Evolutionary conservation across 2,888 invertebrate species (phyloP), one percentile per base, ranked within the genome.

Genomic region (Phengaris alcon): DNA sequence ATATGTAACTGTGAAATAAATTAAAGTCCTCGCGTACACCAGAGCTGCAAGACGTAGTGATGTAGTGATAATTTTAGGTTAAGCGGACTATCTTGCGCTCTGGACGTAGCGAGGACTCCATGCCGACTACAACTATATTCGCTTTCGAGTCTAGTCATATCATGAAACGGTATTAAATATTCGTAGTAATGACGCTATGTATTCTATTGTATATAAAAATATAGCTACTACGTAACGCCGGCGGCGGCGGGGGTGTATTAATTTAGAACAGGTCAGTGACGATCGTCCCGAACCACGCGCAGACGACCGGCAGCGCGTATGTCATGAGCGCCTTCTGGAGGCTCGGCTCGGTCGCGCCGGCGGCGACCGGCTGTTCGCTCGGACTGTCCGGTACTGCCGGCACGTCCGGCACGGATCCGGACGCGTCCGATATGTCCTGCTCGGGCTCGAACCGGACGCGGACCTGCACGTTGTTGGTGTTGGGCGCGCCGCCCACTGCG

Each of bases 271-370:
- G 95, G 88, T 97, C 97, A 84, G 96, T 95, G 87, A 97, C 95
- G 83, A 97, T 96, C 79, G 96, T 95, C 77, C 97, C 97, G 90
- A 97, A 96, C 97, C 97, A 97, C 84, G 97, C 96, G 88, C 97
- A 95, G 81, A 96, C 96, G 68, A 97, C 95, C 5, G 97, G 97
- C 86, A 97, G 90, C 78, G 97, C 94, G 90, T 97, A 97, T 73
- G 96, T 95, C 82, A 96, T 93, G 73, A 97, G 89, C 48, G 96
- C 96, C 79, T 94, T 93, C 12, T 94, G 94, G 5, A 96, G 87
- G 13, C 95, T 94, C 76, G 91, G 94, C 1, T 88, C 81, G 3
- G 90, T 87, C 0, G 93, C 93, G 72, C 79, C 82, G 54, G 79
- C 87, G 12, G 87, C 82, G 0, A 87, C 85, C 2, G 90, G 87